Base-by-base conservation (phyloP, 2,113 vertebrate species). In the Anguilla japonica region DNA sequence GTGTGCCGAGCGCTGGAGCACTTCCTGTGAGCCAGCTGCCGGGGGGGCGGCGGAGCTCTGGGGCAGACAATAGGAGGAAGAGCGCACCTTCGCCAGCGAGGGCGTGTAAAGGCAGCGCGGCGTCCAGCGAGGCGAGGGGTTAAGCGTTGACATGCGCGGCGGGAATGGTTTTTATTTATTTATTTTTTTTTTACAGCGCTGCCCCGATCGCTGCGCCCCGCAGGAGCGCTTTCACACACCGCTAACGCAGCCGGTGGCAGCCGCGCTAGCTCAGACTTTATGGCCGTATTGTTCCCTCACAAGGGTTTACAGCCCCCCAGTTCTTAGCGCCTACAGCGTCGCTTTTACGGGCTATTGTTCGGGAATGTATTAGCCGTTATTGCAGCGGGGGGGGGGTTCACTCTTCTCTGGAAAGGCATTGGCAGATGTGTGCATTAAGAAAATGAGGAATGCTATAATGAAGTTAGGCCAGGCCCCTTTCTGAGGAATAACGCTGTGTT, bases 281-380 rank as follows among this genome's bases (percentile, higher is more conserved):
- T 75, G 29, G 79, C 79, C 79, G 43, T 75, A 86, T 85, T 86
- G 87, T 84, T 63, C 43, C 75, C 82, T 60, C 50, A 34, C 34
- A n/a, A 26, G 75, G 39, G 13, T 84, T 86, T 80, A 88, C 50
- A 83, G 83, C 78, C 39, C 39, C 6, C 22, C 34, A n/a, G 63
- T 86, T 86, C 86, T 88, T 11, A 53, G 87, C 78, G 60, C 86
- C 87, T 84, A 84, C 83, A 81, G 63, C n/a, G 50, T 71, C 83
- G 20, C 79, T 87, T 88, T 88, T 83, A 88, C 46, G 56, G 84
- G 22, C 71, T 29, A 86, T 89, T 89, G 87, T 90, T 86, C 81
- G 71, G 60, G 43, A 57, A 79, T 57, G 57, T 85, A 83, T 88
- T 85, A 75, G 56, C 63, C 84, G 56, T 85, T 63, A 88, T 83